Base-by-base conservation (phyloP, 2,797 vertebrate species). In the Eptatretus atami region DNA sequence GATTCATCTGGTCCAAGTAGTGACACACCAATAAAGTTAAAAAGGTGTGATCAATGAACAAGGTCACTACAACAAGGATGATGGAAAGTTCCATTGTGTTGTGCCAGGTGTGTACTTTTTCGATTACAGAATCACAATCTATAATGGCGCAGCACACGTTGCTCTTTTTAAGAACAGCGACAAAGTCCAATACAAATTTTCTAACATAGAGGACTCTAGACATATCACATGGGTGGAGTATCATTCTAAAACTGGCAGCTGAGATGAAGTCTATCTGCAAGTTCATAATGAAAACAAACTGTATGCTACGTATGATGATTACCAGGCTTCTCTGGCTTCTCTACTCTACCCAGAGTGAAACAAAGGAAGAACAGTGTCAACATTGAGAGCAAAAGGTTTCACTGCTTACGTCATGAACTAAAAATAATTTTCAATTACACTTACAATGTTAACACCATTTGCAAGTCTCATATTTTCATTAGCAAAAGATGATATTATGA, bases 201-300 rank as follows among this genome's bases (percentile, higher is more conserved):
- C 31, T 8, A 44, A 44, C 6, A 44, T 44, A 44, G 31, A 5
- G 31, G 92, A 98, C 1, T 87, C 85, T 0, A 96, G 76, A 98
- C 92, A 0, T 88, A 90, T 53, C 95, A 96, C 74, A 86, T 96
- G 0, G 86, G 86, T 14, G 93, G 64, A 92, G 84, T 0, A 78
- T 84, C 64, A n/a, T 61, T n/a, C 81, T 94, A 71, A 84, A 78
- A 66, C 79, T 98, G 67, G 83, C 85, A 71, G 80, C 88, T 15
- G 92, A 95, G 92, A 98, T 1, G 86, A 95, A 72, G 90, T 98
- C 54, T 98, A 90, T 88, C 74, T 98, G 73, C 83, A 98, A 71
- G 95, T 98, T 71, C 4, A 44, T 5, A 44, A 44, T 4, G 31
- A 44, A 44, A 44, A 44, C 31, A 44, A 44, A 44, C 96, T 98